phyloP scores from a whole-genome alignment of 2,797 vertebrate genomes.

The Anabacerthia variegaticeps region DNA sequence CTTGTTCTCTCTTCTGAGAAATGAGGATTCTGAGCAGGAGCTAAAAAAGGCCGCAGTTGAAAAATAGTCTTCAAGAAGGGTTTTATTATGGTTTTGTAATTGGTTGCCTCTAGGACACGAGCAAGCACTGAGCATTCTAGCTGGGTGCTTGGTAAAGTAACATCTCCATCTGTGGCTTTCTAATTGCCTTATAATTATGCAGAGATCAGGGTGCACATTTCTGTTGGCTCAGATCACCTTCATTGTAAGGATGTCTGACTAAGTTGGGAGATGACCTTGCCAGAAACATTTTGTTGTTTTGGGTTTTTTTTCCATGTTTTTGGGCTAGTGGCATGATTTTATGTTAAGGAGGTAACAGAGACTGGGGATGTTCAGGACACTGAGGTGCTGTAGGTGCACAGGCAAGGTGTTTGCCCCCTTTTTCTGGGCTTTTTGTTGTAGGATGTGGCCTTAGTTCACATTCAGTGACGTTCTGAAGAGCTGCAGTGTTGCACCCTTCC shows the following conservation, averaged over 20 bases:
- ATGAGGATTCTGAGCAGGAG: not conserved
- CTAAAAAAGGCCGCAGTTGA: not conserved
- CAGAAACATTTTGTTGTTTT: not conserved
- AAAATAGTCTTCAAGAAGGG: not conserved
- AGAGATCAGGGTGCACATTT: not conserved
- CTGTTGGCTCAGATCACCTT: not conserved
- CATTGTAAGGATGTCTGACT: not conserved
- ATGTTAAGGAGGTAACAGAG: not conserved
- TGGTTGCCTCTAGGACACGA: not conserved
- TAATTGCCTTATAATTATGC: constrained; percentile 18
- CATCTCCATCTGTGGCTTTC: not conserved
- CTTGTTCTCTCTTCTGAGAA: not conserved
- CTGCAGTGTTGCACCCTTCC: not conserved
- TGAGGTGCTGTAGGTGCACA: not conserved
- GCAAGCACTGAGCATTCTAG: not conserved
- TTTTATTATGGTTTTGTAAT: not conserved
- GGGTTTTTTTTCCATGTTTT: not conserved
- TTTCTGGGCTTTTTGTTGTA: not conserved
- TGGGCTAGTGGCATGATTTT: not conserved
- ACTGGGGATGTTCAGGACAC: not conserved
- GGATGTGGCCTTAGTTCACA: not conserved
- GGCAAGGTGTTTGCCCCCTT: not conserved
- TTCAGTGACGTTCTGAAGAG: not conserved
- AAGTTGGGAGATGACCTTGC: not conserved
- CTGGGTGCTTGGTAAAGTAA: not conserved